A percentile compares a stretch with the other conserved stretches of the same genome.
Evolutionary conservation across 2,888 invertebrate genomes (phyloP).

Genomic region (Vandiemenella viatica): DNA sequence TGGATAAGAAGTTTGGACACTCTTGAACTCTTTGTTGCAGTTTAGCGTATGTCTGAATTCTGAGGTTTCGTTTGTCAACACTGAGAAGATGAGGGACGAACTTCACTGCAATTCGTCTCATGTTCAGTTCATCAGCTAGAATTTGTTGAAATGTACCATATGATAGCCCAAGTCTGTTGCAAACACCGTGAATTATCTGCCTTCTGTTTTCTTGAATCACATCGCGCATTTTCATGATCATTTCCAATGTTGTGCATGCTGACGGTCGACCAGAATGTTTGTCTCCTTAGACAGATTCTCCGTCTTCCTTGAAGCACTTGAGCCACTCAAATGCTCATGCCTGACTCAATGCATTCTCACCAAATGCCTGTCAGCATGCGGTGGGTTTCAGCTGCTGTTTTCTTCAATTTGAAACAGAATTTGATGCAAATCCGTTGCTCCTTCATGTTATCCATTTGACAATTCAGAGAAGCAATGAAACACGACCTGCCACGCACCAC

Average conservation of each 20-base stretch:
- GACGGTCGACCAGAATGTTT: background rate
- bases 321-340: background rate
- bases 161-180: background rate
- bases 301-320: too few relatives aligned
- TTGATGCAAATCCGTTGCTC: too few relatives aligned
- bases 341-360: background rate
- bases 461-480: too few relatives aligned
- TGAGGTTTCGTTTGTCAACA: too few relatives aligned
- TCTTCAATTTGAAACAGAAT: background rate
- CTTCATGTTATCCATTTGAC: background rate
- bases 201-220: background rate
- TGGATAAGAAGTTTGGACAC: too few relatives aligned
- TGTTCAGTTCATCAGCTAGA: background rate
- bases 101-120: too few relatives aligned
- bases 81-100: too few relatives aligned
- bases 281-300: background rate
- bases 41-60: too few relatives aligned
- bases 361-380: too few relatives aligned
- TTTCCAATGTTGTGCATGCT: too few relatives aligned
- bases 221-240: background rate
- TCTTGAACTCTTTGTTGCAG: too few relatives aligned
- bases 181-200: too few relatives aligned
- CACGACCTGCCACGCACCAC: background rate
- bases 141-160: background rate
- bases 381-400: background rate